These are phyloP conservation scores for Aramus guarauna DNA, from an alignment of 2,113 vertebrate species.

Conservation along the genomic window DNA sequence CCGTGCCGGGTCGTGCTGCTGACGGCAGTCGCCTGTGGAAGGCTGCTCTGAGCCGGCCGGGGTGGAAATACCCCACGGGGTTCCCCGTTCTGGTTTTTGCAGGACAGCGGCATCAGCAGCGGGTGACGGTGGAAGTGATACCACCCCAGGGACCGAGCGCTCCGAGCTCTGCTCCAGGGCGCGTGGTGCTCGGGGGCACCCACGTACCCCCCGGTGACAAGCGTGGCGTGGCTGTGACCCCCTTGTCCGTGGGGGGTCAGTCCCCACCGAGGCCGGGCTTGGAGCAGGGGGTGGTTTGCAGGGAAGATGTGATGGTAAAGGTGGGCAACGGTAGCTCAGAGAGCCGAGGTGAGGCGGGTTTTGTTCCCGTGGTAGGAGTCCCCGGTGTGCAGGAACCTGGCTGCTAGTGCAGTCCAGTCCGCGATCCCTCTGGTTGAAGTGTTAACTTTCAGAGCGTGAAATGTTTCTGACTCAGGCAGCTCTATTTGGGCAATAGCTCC, in stretches of 20 bases:
- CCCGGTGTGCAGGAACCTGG: background rate
- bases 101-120: background rate
- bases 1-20: accelerated
- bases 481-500: background rate
- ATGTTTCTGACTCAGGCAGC: background rate
- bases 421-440: background rate
- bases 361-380: background rate
- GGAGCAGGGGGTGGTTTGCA: background rate
- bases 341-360: background rate
- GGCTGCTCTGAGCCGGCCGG: background rate
- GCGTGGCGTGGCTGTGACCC: accelerated
- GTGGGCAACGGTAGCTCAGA: background rate
- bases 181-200: background rate
- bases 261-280: background rate
- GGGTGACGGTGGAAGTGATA: background rate
- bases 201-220: accelerated
- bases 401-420: background rate
- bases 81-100: background rate
- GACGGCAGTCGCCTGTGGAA: accelerated
- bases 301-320: background rate
- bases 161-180: background rate
- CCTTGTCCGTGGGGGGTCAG: background rate
- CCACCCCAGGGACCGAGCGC: background rate
- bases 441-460: background rate
- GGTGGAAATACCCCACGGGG: background rate